Evolutionary conservation across 1,140 invertebrate genomes (phyloP), one percentile per base, ranked within the genome.

Genomic region (Calliphora vicina): DNA sequence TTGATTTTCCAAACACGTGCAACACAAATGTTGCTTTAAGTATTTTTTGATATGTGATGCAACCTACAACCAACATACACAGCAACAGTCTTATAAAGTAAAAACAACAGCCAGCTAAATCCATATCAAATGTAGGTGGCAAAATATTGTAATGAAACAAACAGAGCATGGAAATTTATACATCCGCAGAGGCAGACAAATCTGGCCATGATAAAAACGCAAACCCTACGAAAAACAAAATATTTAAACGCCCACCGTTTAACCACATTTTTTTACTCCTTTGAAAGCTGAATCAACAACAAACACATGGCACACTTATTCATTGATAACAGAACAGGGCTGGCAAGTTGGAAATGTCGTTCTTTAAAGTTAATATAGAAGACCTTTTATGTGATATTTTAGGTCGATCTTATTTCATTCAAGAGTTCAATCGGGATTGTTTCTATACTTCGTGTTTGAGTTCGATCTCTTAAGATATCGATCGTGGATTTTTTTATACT

Each of bases 11-110:
- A 35, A 76, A 25, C 73, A 76, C 74, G 42, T 42, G 26, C 74
- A 78, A 43, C 74, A 78, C 74, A 78, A 45, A 78, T 78, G 74
- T 45, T 78, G 42, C 74, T 25, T 78, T 78, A 78, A 78, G 42
- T 78, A 23, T 78, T 45, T 78, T 78, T 78, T 78, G 27, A 78
- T 78, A 43, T 78, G 35, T 45, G 74, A 74, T 74, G 72, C 72
- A 74, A 74, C 5, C 45, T 15, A 50, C 45, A 50, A 0, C 17
- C n/a, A 71, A 71, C 20, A 71, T 4, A 71, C 8, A 23, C 67
- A 23, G 9, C 67, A 25, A 50, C 45, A 50, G 35, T 35, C 35
- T 35, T 35, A 8, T 35, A 35, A 10, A 2, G 5, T 35, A 35
- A 5, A 17, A 35, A 35, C 35, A 35, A 35, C 35, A 35, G 35